These are phyloP conservation scores for Brachyhypopomus occidentalis DNA, from an alignment of 2,113 vertebrate genomes.

Conservation along the genomic window DNA sequence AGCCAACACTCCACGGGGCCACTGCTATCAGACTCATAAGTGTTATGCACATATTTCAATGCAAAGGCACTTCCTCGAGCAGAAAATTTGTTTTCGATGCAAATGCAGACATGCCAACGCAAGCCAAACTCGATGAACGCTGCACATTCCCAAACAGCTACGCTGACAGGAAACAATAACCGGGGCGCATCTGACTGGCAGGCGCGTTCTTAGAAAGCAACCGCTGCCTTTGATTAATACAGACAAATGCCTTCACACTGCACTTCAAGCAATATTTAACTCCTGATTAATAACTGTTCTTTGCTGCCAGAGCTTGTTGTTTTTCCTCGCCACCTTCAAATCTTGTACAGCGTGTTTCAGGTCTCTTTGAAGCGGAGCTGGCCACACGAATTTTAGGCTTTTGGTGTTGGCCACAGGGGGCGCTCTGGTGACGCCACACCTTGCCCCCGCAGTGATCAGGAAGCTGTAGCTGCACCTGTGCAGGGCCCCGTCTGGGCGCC, in stretches of 20 bases:
- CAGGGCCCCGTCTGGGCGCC: constrained; percentile 10
- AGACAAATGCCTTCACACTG: neutral
- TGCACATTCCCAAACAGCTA: neutral
- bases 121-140: constrained; percentile 33
- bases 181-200: constrained; percentile 20
- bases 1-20: neutral
- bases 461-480: constrained; percentile 6
- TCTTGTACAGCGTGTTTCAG: neutral
- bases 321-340: neutral
- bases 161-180: constrained; percentile 19
- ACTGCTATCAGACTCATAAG: constrained; percentile 27
- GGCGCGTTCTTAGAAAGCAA: neutral
- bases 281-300: constrained; percentile 7
- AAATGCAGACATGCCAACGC: constrained; percentile 48
- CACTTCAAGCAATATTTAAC: neutral
- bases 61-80: constrained; percentile 44
- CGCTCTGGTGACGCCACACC: neutral
- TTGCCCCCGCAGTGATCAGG: constrained; percentile 40
- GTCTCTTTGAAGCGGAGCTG: constrained; percentile 17
- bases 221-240: constrained; percentile 6
- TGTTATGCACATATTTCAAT: constrained; percentile 47
- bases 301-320: neutral
- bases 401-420: neutral
- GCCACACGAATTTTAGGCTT: neutral
- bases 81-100: constrained; percentile 52